Evolutionary conservation across 2,888 invertebrate genomes (phyloP).

Genomic region (Tetramorium bicarinatum): DNA sequence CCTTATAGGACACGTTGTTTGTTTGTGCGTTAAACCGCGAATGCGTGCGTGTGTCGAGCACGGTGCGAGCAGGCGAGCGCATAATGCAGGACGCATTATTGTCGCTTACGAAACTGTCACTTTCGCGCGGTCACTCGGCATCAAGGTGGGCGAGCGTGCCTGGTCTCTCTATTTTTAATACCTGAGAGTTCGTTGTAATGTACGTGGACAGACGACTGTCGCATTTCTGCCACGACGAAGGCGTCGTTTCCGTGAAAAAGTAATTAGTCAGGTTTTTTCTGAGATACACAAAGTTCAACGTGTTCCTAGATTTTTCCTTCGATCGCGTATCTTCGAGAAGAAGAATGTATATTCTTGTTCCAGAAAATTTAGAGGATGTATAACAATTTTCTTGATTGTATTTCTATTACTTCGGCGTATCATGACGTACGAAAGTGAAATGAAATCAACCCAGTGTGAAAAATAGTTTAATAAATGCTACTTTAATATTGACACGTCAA

Average conservation of each 20-base stretch:
- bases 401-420: constrained; percentile 9
- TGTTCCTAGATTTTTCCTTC: not conserved
- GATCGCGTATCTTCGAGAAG: not conserved
- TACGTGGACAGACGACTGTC: not conserved
- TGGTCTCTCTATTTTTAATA: constrained; percentile 30
- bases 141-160: not conserved
- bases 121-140: constrained; percentile 15
- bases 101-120: constrained; percentile 36
- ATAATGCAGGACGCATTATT: constrained; percentile 34
- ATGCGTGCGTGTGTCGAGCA: not conserved
- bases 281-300: not conserved
- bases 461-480: not conserved
- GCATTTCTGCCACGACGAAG: not conserved
- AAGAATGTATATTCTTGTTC: not conserved
- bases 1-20: constrained; percentile 35
- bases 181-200: constrained; percentile 41
- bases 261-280: not conserved
- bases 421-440: constrained; percentile 12
- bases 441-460: not conserved
- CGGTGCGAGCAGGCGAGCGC: not conserved
- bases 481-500: not conserved
- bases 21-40: constrained; percentile 38
- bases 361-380: not conserved
- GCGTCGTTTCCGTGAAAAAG: constrained; percentile 19
- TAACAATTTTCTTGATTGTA: not conserved